These are phyloP conservation scores for Antrozous pallidus DNA, from an alignment of 2,797 vertebrate genomes.

Conservation along the genomic window DNA sequence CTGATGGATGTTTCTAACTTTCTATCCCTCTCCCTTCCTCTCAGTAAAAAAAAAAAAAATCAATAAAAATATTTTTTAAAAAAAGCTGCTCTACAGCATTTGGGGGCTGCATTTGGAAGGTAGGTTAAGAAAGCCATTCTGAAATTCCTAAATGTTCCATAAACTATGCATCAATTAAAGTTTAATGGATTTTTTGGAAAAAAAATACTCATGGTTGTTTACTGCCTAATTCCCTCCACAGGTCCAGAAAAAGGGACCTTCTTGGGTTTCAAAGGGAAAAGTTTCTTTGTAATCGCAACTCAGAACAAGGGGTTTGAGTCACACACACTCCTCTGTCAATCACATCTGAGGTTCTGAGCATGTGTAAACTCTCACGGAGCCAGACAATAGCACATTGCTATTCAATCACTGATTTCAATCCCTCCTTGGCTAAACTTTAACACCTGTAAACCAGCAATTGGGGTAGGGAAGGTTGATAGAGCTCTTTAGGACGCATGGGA, in stretches of 20 bases:
- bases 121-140: conserved; percentile 43
- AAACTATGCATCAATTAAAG: conserved; percentile 46
- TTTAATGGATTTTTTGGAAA: conserved; percentile 1
- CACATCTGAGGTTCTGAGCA: conserved; percentile 31
- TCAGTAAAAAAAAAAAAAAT: too few relatives aligned
- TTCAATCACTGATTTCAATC: conserved; percentile 27
- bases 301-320: conserved; percentile 52
- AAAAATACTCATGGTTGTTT: conserved; percentile 62
- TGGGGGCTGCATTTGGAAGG: not conserved
- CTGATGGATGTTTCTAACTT: too few relatives aligned
- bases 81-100: not conserved
- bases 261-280: conserved; percentile 72
- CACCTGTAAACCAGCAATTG: conserved; percentile 34
- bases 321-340: conserved; percentile 59
- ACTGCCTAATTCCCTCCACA: conserved; percentile 52
- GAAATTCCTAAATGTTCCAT: conserved; percentile 38
- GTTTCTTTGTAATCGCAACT: conserved; percentile 32
- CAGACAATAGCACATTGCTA: conserved; percentile 24
- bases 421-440: conserved; percentile 47
- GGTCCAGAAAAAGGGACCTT: conserved; percentile 23
- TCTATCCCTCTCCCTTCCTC: too few relatives aligned
- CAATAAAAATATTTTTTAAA: too few relatives aligned
- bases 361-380: conserved; percentile 14
- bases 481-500: not conserved
- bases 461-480: not conserved